Evolutionary conservation across 2,797 vertebrate genomes (phyloP).

Genomic region (Crax fasciolata): DNA sequence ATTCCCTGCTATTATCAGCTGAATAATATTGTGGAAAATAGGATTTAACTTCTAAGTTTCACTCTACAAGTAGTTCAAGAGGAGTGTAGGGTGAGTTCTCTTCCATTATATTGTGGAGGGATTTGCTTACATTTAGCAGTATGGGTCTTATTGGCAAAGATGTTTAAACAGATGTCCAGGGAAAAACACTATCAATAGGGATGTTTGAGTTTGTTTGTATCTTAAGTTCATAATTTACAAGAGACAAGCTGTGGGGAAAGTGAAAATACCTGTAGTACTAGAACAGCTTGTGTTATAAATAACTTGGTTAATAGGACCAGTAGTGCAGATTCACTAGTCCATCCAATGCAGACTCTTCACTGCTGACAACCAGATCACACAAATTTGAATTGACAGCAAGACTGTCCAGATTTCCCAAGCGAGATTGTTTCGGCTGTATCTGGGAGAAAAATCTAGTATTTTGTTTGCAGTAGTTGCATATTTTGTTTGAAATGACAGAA

Average conservation of each 20-base stretch:
- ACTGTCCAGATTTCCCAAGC: not conserved
- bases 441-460: not conserved
- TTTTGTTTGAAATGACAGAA: not conserved
- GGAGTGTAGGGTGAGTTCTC: not conserved
- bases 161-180: not conserved
- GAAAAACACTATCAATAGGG: not conserved
- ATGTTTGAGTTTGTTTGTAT: not conserved
- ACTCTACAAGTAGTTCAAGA: not conserved
- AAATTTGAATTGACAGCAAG: not conserved
- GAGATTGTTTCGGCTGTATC: not conserved
- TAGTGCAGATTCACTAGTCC: not conserved
- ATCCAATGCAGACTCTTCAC: not conserved
- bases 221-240: not conserved
- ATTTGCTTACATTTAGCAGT: not conserved
- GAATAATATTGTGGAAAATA: not conserved
- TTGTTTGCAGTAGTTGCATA: not conserved
- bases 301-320: not conserved
- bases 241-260: not conserved
- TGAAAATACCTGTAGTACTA: not conserved
- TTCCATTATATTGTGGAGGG: not conserved
- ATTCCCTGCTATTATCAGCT: not conserved
- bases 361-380: not conserved
- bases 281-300: not conserved
- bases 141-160: not conserved
- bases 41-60: not conserved